phyloP scores from a whole-genome alignment of 2,888 invertebrate genomes.

The Spisula subtruncata region DNA sequence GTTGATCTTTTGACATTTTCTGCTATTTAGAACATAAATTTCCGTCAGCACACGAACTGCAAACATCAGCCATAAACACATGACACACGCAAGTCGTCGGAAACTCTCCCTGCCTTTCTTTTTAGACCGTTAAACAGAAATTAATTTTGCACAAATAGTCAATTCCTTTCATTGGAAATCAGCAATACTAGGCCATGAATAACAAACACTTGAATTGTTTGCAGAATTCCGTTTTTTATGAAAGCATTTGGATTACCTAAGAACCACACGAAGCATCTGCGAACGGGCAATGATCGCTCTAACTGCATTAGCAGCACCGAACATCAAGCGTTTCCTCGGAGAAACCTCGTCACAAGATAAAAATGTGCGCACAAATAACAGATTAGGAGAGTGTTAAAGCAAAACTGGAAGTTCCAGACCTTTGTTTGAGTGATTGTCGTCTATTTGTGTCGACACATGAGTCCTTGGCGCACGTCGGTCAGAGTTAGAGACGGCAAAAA shows the following conservation, averaged over 20 bases:
- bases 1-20: conserved; percentile 56
- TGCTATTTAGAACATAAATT: conserved; percentile 63
- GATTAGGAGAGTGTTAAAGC: conserved; percentile 51
- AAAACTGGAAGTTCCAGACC: conserved; percentile 40
- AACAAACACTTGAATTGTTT: conserved; percentile 73
- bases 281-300: conserved; percentile 33
- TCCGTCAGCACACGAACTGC: conserved; percentile 60
- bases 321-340: conserved; percentile 26
- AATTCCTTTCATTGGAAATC: conserved; percentile 74
- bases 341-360: conserved; percentile 34
- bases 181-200: conserved; percentile 73
- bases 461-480: conserved; percentile 45
- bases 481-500: conserved; percentile 31
- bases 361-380: conserved; percentile 55
- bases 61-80: conserved; percentile 50
- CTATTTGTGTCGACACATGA: conserved; percentile 31
- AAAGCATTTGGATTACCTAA: conserved; percentile 52
- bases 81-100: conserved; percentile 67
- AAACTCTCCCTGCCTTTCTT: conserved; percentile 52
- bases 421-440: conserved; percentile 56
- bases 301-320: conserved; percentile 31
- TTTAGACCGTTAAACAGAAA: conserved; percentile 71
- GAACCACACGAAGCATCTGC: conserved; percentile 60
- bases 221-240: conserved; percentile 67
- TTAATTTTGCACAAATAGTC: conserved; percentile 74